Evolutionary conservation across 1,140 invertebrate species (phyloP).

Genomic region (Ceratosolen solmsi): DNA sequence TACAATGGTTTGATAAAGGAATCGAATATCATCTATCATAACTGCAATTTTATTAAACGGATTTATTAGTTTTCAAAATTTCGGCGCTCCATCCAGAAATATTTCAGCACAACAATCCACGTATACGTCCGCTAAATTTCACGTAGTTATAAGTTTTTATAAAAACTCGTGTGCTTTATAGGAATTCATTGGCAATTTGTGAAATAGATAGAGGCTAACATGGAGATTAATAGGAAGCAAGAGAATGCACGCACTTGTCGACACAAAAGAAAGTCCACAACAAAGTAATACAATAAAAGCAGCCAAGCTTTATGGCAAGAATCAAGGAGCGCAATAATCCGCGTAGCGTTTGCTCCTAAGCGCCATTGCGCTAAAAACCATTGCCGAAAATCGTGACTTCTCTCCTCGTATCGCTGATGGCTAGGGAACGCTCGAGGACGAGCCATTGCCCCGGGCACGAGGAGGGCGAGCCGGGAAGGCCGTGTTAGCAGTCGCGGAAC

Average conservation of each 20-base stretch:
- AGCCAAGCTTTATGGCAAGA: neutral
- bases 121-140: no score
- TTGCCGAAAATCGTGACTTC: slow-evolving; percentile 2
- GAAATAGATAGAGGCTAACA: no score
- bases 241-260: neutral
- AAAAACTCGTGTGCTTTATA: no score
- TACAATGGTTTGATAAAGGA: no score
- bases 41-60: no score
- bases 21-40: no score
- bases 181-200: no score
- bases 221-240: neutral
- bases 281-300: slow-evolving; percentile 6
- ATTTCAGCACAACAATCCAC: no score
- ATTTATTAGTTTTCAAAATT: no score
- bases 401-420: neutral
- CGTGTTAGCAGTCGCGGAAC: slow-evolving; percentile 10
- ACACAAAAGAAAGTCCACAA: no score
- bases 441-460: neutral
- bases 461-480: neutral
- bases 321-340: slow-evolving; percentile 18
- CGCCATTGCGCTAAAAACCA: neutral
- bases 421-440: neutral
- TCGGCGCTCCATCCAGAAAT: no score
- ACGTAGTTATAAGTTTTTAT: no score
- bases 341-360: neutral